Evolutionary conservation across 2,113 vertebrate genomes (phyloP).

Genomic region (Mungos mungo): DNA sequence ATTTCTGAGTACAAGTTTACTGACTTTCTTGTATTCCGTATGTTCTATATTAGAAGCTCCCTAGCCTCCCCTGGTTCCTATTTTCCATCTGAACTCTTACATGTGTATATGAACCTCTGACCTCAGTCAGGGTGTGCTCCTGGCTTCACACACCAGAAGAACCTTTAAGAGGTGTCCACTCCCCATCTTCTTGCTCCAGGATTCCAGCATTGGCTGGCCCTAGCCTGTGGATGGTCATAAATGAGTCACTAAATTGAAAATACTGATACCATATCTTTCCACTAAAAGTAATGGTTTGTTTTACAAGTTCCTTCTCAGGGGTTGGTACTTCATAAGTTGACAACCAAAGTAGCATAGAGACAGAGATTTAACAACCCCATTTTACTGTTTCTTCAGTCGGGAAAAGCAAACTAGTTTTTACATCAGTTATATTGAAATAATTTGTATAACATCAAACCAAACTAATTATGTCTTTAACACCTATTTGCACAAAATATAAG

Average conservation of each 20-base stretch:
- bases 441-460: neutral
- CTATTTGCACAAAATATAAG: constrained; percentile 19
- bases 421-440: neutral
- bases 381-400: neutral
- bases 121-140: neutral
- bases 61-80: neutral
- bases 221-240: neutral
- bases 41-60: neutral
- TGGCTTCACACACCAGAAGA: neutral
- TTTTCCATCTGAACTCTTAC: neutral
- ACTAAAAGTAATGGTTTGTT: neutral
- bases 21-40: neutral
- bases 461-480: neutral
- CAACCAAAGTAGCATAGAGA: neutral
- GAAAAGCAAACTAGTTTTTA: neutral
- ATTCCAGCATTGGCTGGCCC: neutral
- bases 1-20: neutral
- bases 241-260: neutral
- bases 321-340: neutral
- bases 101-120: neutral
- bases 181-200: neutral
- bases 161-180: accelerated
- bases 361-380: neutral
- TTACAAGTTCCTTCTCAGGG: neutral
- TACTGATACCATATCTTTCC: neutral